Evolutionary conservation across 2,797 vertebrate species (phyloP).

Genomic region (Manis crassicaudata): DNA sequence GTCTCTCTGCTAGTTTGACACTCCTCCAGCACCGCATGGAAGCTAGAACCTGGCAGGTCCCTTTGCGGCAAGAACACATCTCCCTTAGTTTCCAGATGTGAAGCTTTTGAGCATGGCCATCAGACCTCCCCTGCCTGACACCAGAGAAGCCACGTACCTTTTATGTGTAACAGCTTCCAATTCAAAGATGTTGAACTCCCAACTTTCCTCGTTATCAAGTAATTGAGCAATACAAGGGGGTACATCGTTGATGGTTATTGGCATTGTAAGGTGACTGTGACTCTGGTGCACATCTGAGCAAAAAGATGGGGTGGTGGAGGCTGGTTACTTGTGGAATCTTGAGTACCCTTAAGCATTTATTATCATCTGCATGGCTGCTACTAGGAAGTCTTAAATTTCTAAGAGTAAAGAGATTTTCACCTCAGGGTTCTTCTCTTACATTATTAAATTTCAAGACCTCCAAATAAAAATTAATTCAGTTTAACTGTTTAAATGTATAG

Average conservation of each 20-base stretch:
- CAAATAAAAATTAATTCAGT: background rate
- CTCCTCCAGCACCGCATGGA: background rate
- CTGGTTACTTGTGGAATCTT: background rate
- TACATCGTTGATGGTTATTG: conserved; percentile 86
- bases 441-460: background rate
- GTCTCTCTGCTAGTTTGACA: background rate
- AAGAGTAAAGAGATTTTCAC: background rate
- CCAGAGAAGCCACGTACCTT: conserved; percentile 82
- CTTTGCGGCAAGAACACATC: background rate
- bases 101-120: background rate
- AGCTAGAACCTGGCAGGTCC: background rate
- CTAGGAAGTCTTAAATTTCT: background rate
- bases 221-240: conserved; percentile 85
- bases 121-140: background rate
- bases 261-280: conserved; percentile 85
- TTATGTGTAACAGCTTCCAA: conserved; percentile 89
- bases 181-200: conserved; percentile 91
- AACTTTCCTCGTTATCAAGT: conserved; percentile 88
- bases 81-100: background rate
- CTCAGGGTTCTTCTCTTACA: background rate
- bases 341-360: background rate
- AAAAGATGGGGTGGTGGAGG: conserved; percentile 44
- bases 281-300: conserved; percentile 85
- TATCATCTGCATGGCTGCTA: background rate
- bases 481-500: background rate